Conservation (phyloP, 1,140 invertebrate genomes). For the Polypedilum vanderplanki region DNA sequence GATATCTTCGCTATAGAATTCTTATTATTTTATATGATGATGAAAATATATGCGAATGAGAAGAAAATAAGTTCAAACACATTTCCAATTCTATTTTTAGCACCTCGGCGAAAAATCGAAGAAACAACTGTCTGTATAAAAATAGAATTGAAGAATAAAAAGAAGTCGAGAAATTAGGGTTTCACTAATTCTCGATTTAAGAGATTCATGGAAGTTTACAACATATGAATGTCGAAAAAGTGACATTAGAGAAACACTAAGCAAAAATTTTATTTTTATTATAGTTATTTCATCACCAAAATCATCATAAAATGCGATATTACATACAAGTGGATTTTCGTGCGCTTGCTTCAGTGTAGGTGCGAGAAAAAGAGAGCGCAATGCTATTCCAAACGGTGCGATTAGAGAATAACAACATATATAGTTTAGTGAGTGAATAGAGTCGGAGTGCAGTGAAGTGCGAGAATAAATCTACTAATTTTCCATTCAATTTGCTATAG, state of each 20-base stretch:
- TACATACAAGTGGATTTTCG: neutral
- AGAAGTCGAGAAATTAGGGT: no score
- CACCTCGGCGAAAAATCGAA: neutral
- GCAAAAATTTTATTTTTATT: neutral
- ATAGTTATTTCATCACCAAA: slow-evolving; percentile 6
- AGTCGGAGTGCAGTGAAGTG: no score
- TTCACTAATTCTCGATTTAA: no score
- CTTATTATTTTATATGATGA: neutral
- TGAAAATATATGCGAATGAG: neutral
- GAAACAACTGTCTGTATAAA: neutral
- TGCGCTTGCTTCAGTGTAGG: no score
- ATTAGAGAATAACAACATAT: no score
- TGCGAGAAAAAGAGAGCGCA: no score
- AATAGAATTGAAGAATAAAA: neutral
- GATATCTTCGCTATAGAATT: neutral
- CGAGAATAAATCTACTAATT: no score
- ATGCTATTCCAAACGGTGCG: no score
- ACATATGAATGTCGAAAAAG: neutral
- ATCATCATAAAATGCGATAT: slow-evolving; percentile 24
- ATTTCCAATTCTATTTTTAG: neutral
- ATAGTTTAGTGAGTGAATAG: no score
- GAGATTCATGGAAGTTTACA: no score
- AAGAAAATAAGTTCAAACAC: neutral
- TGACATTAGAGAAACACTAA: neutral
- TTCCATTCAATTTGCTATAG: no score